These are phyloP conservation scores for Arctia plantaginis DNA, from an alignment of 2,888 invertebrate genomes.

Conservation along the genomic window DNA sequence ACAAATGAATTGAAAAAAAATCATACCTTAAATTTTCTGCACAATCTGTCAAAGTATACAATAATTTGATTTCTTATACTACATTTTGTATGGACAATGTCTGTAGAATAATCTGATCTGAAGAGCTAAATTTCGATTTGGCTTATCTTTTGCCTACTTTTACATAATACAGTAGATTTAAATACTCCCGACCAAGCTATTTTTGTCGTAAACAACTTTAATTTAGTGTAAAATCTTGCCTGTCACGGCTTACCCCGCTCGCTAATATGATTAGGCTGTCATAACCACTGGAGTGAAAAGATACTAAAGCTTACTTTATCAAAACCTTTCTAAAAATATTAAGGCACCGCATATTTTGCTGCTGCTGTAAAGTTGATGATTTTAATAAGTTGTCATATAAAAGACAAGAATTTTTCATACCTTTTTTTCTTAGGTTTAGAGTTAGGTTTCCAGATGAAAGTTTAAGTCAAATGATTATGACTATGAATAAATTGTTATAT, in stretches of 20 bases:
- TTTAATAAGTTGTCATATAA: not conserved
- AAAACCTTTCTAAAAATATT: slow-evolving; percentile 7
- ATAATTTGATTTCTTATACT: not conserved
- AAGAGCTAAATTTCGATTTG: not conserved
- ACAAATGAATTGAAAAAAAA: too few species aligned
- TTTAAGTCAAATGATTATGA: too few species aligned
- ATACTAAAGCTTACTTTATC: slow-evolving; percentile 10
- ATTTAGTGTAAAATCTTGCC: slow-evolving; percentile 44
- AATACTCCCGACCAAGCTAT: slow-evolving; percentile 10
- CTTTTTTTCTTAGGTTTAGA: not conserved
- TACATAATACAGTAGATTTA: slow-evolving; percentile 9
- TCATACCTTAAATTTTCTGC: not conserved
- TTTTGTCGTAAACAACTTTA: slow-evolving; percentile 30
- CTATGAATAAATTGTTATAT: too few species aligned
- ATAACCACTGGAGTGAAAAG: slow-evolving; percentile 27
- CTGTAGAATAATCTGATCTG: not conserved
- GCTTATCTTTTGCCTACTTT: slow-evolving; percentile 5
- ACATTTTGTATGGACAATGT: not conserved
- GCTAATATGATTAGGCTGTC: slow-evolving; percentile 34
- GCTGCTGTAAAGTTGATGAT: not conserved
- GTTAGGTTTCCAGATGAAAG: too few species aligned
- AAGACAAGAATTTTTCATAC: not conserved
- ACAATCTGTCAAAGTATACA: not conserved
- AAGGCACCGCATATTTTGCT: not conserved
- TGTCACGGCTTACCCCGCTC: slow-evolving; percentile 15